Conservation (phyloP, 2,797 vertebrate genomes). For the Dendrocincla fuliginosa region DNA sequence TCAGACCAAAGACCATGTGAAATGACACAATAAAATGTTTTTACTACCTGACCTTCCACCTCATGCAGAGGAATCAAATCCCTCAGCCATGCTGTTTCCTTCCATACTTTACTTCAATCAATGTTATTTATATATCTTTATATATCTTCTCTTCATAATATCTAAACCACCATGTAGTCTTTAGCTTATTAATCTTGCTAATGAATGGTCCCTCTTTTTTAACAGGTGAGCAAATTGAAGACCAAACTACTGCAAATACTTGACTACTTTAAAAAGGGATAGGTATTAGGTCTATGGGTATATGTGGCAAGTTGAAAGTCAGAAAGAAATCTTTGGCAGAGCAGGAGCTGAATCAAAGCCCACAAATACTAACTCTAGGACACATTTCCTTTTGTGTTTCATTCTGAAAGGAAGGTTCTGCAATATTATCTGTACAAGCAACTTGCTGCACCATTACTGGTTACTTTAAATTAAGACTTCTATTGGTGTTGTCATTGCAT, state of each 20-base stretch:
- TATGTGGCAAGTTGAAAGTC: background rate
- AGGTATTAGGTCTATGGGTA: background rate
- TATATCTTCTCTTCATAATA: background rate
- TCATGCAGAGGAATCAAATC: background rate
- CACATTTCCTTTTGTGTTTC: background rate
- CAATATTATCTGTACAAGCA: background rate
- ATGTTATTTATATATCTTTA: background rate
- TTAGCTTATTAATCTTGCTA: background rate
- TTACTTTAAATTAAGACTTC: background rate
- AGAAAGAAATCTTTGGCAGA: background rate
- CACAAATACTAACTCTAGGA: background rate
- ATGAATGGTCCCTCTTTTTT: background rate
- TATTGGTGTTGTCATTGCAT: background rate
- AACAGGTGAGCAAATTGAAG: background rate
- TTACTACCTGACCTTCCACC: background rate
- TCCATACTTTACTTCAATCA: background rate
- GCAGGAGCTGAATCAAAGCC: background rate
- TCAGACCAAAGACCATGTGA: background rate
- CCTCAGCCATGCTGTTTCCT: background rate
- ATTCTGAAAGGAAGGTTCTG: background rate
- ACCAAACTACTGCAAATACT: background rate
- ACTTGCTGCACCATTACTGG: background rate
- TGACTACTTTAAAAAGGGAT: background rate
- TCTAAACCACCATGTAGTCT: background rate
- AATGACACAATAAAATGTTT: background rate